phyloP scores from a whole-genome alignment of 2,888 invertebrate species.

The Galerucella calmariensis region DNA sequence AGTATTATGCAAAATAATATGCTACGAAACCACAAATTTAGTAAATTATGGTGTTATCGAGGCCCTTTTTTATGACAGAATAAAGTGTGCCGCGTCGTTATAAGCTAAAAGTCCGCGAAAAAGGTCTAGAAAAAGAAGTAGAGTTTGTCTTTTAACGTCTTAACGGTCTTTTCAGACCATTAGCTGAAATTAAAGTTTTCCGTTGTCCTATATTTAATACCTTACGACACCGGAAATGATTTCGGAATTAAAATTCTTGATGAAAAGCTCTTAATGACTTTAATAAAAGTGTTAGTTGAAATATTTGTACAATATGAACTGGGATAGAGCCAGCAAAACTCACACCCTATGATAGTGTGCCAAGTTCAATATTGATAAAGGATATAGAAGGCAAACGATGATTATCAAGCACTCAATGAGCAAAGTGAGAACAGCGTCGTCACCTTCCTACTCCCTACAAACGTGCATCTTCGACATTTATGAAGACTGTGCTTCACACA shows the following conservation, averaged over 20 bases:
- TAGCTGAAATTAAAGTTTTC: slow-evolving; percentile 17
- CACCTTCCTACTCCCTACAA: no score
- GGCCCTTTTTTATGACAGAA: slow-evolving; percentile 3
- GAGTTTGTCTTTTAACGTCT: slow-evolving; percentile 11
- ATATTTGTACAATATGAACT: no score
- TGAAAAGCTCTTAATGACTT: background rate
- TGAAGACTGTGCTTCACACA: no score
- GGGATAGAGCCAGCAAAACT: no score
- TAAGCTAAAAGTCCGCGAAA: slow-evolving; percentile 12
- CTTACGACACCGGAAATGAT: background rate
- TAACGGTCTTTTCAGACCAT: slow-evolving; percentile 9
- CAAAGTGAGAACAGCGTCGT: no score
- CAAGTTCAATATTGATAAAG: no score
- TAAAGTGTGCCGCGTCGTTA: slow-evolving; percentile 4
- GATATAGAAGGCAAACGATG: no score
- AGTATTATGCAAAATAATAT: slow-evolving; percentile 35
- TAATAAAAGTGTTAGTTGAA: no score
- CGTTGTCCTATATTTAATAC: background rate
- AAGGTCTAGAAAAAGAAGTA: slow-evolving; percentile 6
- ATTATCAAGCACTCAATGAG: no score
- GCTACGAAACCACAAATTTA: slow-evolving; percentile 25
- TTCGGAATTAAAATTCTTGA: background rate
- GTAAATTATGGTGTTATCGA: slow-evolving; percentile 28
- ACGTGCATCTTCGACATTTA: no score
- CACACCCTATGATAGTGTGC: no score